These are phyloP conservation scores for Siniperca knerii DNA, from an alignment of 2,113 vertebrate species.

Conservation along the genomic window DNA sequence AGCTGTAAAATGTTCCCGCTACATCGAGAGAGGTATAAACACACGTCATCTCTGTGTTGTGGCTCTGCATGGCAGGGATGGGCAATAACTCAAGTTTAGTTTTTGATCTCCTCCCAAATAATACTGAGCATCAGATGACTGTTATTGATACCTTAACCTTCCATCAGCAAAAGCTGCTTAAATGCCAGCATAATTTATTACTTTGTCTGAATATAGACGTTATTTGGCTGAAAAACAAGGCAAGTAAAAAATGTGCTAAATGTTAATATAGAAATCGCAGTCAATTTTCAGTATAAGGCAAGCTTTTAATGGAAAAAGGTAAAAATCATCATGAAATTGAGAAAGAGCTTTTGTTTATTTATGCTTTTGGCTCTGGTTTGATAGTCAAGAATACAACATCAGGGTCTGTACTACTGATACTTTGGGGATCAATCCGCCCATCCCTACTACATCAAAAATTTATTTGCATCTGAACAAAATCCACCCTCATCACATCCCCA, in stretches of 20 bases:
- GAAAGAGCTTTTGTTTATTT: background rate
- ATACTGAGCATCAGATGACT: conserved; percentile 20
- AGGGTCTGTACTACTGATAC: conserved; percentile 19
- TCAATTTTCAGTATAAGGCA: background rate
- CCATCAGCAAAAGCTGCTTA: conserved; percentile 8
- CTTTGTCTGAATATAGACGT: background rate
- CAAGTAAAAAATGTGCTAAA: conserved; percentile 5
- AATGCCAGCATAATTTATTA: conserved; percentile 1
- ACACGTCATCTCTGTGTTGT: conserved; percentile 53
- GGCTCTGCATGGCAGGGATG: conserved; percentile 67
- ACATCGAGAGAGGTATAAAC: conserved; percentile 82
- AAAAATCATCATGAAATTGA: background rate
- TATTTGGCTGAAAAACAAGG: background rate
- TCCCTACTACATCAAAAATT: conserved; percentile 62
- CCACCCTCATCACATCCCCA: conserved; percentile 19
- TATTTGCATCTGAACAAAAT: conserved; percentile 30
- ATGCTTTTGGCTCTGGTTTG: conserved; percentile 12
- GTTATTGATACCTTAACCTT: background rate
- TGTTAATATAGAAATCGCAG: background rate
- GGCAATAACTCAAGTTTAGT: conserved; percentile 18
- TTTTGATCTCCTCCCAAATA: conserved; percentile 24
- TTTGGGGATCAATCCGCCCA: conserved; percentile 56
- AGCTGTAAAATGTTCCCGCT: conserved; percentile 83
- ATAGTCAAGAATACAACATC: conserved; percentile 14
- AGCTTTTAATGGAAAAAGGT: conserved; percentile 21